Evolutionary conservation across 2,888 invertebrate genomes (phyloP).

Genomic region (Hyppa rectilinea): DNA sequence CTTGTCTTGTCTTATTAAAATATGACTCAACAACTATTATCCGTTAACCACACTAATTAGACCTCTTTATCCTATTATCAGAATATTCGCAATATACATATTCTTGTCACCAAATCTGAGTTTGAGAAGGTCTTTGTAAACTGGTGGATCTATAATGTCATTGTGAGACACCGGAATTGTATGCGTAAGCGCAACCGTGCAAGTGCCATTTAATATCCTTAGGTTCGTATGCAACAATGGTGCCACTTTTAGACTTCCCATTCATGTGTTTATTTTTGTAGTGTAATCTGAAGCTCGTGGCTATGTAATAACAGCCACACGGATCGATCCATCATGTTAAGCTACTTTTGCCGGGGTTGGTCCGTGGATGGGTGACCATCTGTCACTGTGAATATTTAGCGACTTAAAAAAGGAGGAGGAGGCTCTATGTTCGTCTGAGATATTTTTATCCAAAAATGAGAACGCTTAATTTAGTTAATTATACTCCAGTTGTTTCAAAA

Average conservation of each 20-base stretch:
- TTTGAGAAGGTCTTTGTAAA: conserved; percentile 32
- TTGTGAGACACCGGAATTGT: conserved; percentile 53
- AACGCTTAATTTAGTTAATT: no score
- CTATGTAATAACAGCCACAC: no score
- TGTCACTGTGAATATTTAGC: no score
- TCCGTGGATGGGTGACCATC: no score
- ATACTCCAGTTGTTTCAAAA: no score
- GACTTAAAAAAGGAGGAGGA: no score
- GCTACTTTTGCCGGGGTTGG: no score
- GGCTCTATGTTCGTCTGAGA: no score
- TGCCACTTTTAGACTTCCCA: not conserved
- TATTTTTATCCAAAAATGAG: not conserved
- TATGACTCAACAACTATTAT: conserved; percentile 48
- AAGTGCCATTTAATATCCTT: conserved; percentile 54
- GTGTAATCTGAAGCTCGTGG: no score
- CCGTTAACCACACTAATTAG: conserved; percentile 31
- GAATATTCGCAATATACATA: not conserved
- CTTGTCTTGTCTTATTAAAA: conserved; percentile 48
- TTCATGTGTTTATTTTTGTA: no score
- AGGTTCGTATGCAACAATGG: conserved; percentile 6
- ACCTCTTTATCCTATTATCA: conserved; percentile 34
- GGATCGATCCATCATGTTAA: no score
- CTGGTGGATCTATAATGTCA: conserved; percentile 52
- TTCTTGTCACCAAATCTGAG: conserved; percentile 36
- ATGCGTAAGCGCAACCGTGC: conserved; percentile 47